phyloP scores from a whole-genome alignment of 1,140 invertebrate genomes.

The Atta texana region DNA sequence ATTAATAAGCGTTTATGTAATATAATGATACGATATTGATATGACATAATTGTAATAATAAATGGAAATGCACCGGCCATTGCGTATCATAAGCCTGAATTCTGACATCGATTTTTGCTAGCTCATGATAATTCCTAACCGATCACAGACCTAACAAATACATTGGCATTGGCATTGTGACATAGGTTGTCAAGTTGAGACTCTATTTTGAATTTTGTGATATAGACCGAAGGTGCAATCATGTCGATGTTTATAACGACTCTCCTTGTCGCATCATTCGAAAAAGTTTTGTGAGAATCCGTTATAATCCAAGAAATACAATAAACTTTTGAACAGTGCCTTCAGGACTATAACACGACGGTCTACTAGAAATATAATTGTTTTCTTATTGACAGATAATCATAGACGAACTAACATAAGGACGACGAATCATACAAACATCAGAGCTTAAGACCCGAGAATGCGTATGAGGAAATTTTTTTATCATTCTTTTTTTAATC shows the following conservation, averaged over 20 bases:
- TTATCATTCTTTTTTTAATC: slow-evolving; percentile 35
- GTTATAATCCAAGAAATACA: slow-evolving; percentile 70
- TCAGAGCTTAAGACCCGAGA: slow-evolving; percentile 67
- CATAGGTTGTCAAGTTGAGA: slow-evolving; percentile 80
- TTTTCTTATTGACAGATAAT: slow-evolving; percentile 75
- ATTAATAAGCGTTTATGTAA: slow-evolving; percentile 85
- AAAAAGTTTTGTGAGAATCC: slow-evolving; percentile 68
- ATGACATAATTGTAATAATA: slow-evolving; percentile 69
- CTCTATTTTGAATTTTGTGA: slow-evolving; percentile 82
- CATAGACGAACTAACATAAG: slow-evolving; percentile 72
- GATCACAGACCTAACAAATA: slow-evolving; percentile 79
- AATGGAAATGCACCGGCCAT: slow-evolving; percentile 72
- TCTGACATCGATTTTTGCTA: slow-evolving; percentile 78
- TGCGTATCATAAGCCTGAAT: slow-evolving; percentile 79
- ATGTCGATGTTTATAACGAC: slow-evolving; percentile 78
- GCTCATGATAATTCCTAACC: slow-evolving; percentile 75
- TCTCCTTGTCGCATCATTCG: slow-evolving; percentile 74
- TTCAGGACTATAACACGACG: slow-evolving; percentile 83
- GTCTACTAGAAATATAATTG: slow-evolving; percentile 80
- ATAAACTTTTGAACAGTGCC: slow-evolving; percentile 83
- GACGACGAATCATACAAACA: slow-evolving; percentile 71
- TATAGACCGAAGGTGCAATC: slow-evolving; percentile 79
- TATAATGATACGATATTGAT: slow-evolving; percentile 80
- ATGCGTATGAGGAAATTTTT: slow-evolving; percentile 58
- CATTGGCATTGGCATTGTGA: slow-evolving; percentile 73